Evolutionary conservation across 1,140 invertebrate genomes (phyloP).

Genomic region (Nephila pilipes): DNA sequence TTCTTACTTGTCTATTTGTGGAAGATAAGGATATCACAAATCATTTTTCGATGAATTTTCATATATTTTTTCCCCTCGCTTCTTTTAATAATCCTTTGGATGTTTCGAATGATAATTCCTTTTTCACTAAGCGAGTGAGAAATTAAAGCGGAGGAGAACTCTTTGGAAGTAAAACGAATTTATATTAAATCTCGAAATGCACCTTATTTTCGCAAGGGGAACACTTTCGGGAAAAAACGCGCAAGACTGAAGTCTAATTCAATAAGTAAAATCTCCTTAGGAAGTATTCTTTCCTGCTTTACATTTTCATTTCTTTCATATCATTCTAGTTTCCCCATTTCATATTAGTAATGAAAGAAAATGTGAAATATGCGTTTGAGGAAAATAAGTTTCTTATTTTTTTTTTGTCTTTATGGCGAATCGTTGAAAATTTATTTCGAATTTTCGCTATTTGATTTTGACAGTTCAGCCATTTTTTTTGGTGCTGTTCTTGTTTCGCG

Average conservation of each 20-base stretch:
- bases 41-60: conserved; percentile 12
- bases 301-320: background rate
- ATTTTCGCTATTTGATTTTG: conserved; percentile 6
- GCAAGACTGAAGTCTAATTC: background rate
- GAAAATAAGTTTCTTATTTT: conserved; percentile 2
- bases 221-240: background rate
- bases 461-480: background rate
- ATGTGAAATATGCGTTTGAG: conserved; percentile 22
- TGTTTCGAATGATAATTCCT: conserved; percentile 2
- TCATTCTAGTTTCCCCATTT: background rate
- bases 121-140: background rate
- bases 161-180: conserved; percentile 1
- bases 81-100: background rate
- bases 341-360: conserved; percentile 17
- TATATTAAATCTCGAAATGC: conserved; percentile 10
- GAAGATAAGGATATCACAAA: background rate
- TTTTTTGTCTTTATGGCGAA: background rate
- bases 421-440: conserved; percentile 7
- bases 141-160: background rate
- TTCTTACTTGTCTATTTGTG: background rate
- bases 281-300: background rate
- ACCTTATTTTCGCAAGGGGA: background rate
- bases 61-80: background rate
- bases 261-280: background rate
- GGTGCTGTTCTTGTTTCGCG: background rate